Percentiles rank a stretch among this genome's conserved stretches.
Evolutionary conservation across 2,888 invertebrate genomes (phyloP).

Genomic region (Ectobius pallidus): DNA sequence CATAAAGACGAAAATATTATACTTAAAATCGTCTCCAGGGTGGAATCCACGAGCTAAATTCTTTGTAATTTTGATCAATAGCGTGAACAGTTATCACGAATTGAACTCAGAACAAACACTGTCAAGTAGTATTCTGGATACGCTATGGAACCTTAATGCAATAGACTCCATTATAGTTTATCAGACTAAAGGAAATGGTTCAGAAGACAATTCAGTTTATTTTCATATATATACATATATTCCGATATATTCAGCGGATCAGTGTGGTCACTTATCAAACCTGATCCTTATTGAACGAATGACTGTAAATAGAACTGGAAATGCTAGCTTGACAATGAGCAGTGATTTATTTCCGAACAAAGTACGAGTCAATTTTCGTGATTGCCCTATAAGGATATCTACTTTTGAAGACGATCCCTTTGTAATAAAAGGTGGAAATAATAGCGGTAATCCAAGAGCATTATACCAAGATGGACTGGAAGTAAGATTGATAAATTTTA

Average conservation of each 20-base stretch:
- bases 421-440: neutral
- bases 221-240: neutral
- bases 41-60: slow-evolving; percentile 11
- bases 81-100: neutral
- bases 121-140: too few relatives aligned
- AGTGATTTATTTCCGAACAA: neutral
- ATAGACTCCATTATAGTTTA: neutral
- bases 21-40: neutral
- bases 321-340: neutral
- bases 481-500: neutral
- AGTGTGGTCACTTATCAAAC: neutral
- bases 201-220: neutral
- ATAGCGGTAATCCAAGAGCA: neutral
- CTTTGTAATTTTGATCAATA: neutral
- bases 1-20: neutral
- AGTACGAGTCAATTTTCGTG: neutral
- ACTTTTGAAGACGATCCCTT: slow-evolving; percentile 13
- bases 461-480: slow-evolving; percentile 10
- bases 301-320: neutral
- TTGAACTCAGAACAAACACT: neutral
- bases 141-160: neutral
- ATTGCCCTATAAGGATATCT: neutral
- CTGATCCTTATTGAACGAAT: neutral
- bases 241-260: neutral
- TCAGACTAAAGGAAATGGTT: too few relatives aligned